Percentiles rank a stretch among this genome's conserved stretches.
Conservation (phyloP, 2,888 invertebrate species). For the Schizotus pectinicornis region DNA sequence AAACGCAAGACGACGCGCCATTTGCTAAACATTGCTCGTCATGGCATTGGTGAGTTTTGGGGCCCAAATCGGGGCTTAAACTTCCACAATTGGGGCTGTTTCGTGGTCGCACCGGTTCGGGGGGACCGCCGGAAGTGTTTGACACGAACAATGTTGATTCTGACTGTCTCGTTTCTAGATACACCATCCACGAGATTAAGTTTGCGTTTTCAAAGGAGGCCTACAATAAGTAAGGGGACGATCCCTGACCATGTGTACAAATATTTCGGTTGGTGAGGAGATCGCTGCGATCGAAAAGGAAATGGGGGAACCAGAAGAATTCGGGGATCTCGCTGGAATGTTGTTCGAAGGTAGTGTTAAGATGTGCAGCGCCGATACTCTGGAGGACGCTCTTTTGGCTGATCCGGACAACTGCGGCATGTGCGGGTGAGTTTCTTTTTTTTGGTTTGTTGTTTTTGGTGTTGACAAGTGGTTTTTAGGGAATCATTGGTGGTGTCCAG, state of each 20-base stretch:
- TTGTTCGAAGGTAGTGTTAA: slow-evolving; percentile 53
- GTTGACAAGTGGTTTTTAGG: slow-evolving; percentile 52
- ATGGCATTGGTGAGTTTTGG: slow-evolving; percentile 59
- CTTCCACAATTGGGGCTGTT: neutral
- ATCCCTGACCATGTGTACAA: slow-evolving; percentile 27
- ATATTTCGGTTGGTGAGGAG: slow-evolving; percentile 38
- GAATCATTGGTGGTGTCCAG: slow-evolving; percentile 82
- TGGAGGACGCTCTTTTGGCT: slow-evolving; percentile 55
- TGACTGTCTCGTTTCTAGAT: slow-evolving; percentile 46
- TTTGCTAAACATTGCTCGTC: slow-evolving; percentile 59
- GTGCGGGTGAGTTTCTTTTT: slow-evolving; percentile 55
- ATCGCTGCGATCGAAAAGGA: slow-evolving; percentile 45
- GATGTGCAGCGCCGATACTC: slow-evolving; percentile 50
- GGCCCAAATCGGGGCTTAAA: slow-evolving; percentile 2
- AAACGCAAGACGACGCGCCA: slow-evolving; percentile 59
- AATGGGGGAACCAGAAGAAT: slow-evolving; percentile 48
- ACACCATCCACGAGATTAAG: slow-evolving; percentile 53
- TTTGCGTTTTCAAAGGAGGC: slow-evolving; percentile 49
- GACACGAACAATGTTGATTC: slow-evolving; percentile 11
- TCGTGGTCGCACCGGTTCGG: neutral
- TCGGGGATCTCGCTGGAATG: slow-evolving; percentile 49
- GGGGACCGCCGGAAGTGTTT: slow-evolving; percentile 15
- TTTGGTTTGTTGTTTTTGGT: slow-evolving; percentile 14
- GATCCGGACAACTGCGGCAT: slow-evolving; percentile 58
- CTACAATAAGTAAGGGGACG: slow-evolving; percentile 41